Evolutionary conservation across 2,113 vertebrate species (phyloP).

Genomic region (Oryzias javanicus): DNA sequence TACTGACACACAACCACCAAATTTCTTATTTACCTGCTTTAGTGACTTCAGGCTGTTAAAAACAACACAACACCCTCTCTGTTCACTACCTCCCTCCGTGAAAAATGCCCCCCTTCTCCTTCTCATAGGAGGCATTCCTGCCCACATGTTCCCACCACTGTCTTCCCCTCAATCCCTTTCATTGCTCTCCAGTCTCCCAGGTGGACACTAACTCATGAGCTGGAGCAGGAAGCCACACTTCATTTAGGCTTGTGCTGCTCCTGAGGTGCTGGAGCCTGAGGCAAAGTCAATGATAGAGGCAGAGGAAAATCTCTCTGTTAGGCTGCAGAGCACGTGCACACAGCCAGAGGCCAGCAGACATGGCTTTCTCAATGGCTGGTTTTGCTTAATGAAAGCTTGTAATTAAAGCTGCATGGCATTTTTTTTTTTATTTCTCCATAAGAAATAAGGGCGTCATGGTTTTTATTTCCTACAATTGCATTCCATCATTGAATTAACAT

Average conservation of each 20-base stretch:
- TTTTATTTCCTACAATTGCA: too few species aligned
- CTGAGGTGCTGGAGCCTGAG: conserved; percentile 40
- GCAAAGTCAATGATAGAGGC: conserved; percentile 57
- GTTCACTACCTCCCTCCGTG: not conserved
- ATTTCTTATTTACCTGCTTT: conserved; percentile 4
- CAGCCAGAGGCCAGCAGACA: conserved; percentile 47
- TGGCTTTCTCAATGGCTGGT: conserved; percentile 20
- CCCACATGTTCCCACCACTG: conserved; percentile 19
- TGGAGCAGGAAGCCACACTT: conserved; percentile 58
- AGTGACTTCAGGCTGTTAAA: not conserved
- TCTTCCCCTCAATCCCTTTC: conserved; percentile 9
- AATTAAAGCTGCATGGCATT: conserved; percentile 38
- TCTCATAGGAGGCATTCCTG: conserved; percentile 22
- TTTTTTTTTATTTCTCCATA: not conserved
- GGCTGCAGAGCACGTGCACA: conserved; percentile 48
- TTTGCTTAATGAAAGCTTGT: conserved; percentile 17
- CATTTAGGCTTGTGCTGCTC: conserved; percentile 59
- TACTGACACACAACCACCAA: conserved; percentile 15
- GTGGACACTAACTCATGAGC: conserved; percentile 57
- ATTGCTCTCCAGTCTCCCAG: conserved; percentile 41
- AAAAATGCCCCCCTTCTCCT: not conserved
- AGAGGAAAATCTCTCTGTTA: conserved; percentile 50
- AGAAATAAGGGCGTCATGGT: too few species aligned
- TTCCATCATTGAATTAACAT: too few species aligned
- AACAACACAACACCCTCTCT: not conserved